A percentile compares a stretch with the other conserved stretches of the same genome.
phyloP scores from a whole-genome alignment of 2,797 vertebrate species.

The Sandelia bainsii region DNA sequence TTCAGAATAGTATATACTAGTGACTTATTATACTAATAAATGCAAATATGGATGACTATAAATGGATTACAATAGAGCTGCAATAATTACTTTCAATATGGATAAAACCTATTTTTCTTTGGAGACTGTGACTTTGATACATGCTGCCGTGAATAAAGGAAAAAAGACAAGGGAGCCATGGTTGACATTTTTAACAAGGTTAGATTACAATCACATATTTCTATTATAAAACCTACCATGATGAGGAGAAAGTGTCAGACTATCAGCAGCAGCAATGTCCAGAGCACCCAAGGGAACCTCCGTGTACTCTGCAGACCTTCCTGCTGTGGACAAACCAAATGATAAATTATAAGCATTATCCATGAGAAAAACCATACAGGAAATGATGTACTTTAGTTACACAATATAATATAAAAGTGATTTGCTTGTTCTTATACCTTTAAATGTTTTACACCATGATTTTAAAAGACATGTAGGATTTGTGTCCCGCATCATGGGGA shows the following conservation, averaged over 20 bases:
- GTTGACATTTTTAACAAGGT: neutral
- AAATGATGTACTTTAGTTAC: neutral
- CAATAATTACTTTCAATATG: no score
- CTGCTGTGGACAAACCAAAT: conserved; percentile 57
- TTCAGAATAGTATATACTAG: no score
- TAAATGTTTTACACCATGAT: no score
- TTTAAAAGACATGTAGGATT: no score
- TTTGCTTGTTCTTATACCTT: neutral
- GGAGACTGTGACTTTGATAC: no score
- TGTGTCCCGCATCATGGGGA: no score
- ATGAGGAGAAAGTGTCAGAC: conserved; percentile 89
- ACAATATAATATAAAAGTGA: neutral
- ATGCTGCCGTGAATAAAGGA: neutral
- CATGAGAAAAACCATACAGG: neutral
- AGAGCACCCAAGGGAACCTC: conserved; percentile 92
- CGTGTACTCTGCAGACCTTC: conserved; percentile 87
- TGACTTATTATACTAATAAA: no score
- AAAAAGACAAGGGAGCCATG: neutral
- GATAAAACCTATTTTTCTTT: no score
- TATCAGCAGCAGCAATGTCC: conserved; percentile 90
- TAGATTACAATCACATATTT: neutral
- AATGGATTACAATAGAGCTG: no score
- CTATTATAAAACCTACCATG: conserved; percentile 77
- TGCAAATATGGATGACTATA: no score
- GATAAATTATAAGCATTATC: conserved; percentile 3